Conservation (phyloP, 2,888 invertebrate genomes). For the Cephonodes hylas region DNA sequence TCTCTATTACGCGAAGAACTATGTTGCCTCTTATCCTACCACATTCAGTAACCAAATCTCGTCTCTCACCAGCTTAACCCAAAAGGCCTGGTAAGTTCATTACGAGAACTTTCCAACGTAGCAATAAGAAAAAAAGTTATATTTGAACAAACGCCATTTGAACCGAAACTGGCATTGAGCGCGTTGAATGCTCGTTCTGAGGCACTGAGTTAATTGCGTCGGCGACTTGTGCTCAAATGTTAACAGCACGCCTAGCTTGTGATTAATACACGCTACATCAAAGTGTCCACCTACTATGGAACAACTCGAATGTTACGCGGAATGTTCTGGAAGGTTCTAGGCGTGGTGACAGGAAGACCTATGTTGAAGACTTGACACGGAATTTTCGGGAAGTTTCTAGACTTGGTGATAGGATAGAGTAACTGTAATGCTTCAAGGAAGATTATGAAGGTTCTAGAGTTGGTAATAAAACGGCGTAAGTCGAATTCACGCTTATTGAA, state of each 20-base stretch:
- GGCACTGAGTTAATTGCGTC: conserved; percentile 44
- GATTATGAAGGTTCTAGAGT: too few species aligned
- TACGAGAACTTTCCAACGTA: neutral
- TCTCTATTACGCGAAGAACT: too few species aligned
- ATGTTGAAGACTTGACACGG: too few species aligned
- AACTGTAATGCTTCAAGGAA: too few species aligned
- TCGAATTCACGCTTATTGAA: too few species aligned
- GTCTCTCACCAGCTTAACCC: too few species aligned
- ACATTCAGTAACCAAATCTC: too few species aligned
- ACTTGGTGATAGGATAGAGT: neutral
- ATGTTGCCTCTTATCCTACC: too few species aligned
- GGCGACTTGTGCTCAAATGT: conserved; percentile 51
- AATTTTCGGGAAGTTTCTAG: neutral
- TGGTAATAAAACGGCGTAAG: too few species aligned
- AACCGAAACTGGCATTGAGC: neutral
- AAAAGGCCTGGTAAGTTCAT: too few species aligned
- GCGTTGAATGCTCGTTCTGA: neutral
- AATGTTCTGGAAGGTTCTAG: too few species aligned
- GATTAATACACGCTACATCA: conserved; percentile 54
- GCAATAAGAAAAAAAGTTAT: conserved; percentile 1
- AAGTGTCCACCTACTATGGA: conserved; percentile 32
- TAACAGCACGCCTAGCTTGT: conserved; percentile 53
- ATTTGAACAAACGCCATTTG: neutral
- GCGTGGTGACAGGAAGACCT: neutral
- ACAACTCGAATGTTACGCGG: too few species aligned